Conservation (phyloP, 2,888 invertebrate genomes). For the Hymenopus coronatus region DNA sequence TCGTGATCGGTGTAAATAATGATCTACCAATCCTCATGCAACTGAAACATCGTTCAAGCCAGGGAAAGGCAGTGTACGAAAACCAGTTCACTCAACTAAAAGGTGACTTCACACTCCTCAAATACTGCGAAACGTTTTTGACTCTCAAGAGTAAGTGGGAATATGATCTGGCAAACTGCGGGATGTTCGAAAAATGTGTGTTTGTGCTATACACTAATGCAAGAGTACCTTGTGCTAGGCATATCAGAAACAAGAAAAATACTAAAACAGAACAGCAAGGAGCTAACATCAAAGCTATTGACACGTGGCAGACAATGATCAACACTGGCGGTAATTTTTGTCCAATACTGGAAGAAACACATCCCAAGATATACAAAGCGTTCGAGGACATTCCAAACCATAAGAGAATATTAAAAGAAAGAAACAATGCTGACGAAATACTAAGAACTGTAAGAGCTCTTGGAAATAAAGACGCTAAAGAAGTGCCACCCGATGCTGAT, state of each 20-base stretch:
- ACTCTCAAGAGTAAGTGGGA: not conserved
- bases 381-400: not conserved
- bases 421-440: not conserved
- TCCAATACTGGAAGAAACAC: not conserved
- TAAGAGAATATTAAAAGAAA: not conserved
- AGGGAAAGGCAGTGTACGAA: not conserved
- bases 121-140: not conserved
- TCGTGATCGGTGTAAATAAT: not conserved
- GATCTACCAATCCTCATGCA: not conserved
- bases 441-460: not conserved
- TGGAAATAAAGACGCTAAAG: not conserved
- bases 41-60: not conserved
- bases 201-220: not conserved
- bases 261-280: not conserved
- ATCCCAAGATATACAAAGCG: not conserved
- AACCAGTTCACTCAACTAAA: not conserved
- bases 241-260: no score
- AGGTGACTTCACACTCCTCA: not conserved
- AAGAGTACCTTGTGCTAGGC: not conserved
- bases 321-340: not conserved
- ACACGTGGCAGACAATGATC: not conserved
- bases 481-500: not conserved
- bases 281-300: not conserved
- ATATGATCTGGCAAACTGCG: not conserved
- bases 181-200: not conserved